Base-by-base conservation (phyloP, 2,888 invertebrate species). In the Sesia apiformis region DNA sequence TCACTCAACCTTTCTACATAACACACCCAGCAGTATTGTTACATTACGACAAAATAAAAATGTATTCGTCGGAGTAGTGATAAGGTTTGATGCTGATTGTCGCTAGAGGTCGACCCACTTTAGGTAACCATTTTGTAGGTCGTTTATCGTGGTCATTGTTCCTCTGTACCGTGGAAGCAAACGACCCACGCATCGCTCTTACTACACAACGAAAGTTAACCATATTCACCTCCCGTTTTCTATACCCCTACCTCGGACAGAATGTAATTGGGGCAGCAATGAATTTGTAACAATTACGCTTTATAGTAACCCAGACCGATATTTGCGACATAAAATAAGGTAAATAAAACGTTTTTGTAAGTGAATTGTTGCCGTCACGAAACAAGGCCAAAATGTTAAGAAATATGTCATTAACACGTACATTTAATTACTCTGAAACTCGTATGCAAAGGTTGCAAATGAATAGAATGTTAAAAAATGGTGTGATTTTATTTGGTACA, bases 101-200 rank as follows among this genome's bases (percentile, higher is more conserved):
- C 8, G 68, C 65, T 65, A 64, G 65, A 74, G 72, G 70, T 70
- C 78, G 84, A 76, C 84, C 84, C 76, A 84, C 76, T 84, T 84
- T 74, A 69, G 70, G 72, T 69, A 72, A 71, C 64, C 72, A 72
- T 74, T 82, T 81, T 78, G 78, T 84, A 77, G 84, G 82, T 83
- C 82, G 74, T 74, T 75, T 72, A 76, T 76, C 76, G 81, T 74
- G 73, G 76, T 75, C 78, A 76, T 74, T 79, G 76, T 39, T 38
- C 76, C 75, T 72, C 66, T 61, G 63, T 67, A 72, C 66, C 66
- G 65, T 58, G 56, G 60, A 61, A 59, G 57, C 59, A 59, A 55
- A 50, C 39, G 55, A 54, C 53, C 52, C n/a, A 52, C 23, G 51
- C 53, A n/a, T 46, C 7, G 39, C 39, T 38, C 5, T 6, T 38